Conservation (phyloP, 2,113 vertebrate genomes). For the Dissostichus mawsoni region DNA sequence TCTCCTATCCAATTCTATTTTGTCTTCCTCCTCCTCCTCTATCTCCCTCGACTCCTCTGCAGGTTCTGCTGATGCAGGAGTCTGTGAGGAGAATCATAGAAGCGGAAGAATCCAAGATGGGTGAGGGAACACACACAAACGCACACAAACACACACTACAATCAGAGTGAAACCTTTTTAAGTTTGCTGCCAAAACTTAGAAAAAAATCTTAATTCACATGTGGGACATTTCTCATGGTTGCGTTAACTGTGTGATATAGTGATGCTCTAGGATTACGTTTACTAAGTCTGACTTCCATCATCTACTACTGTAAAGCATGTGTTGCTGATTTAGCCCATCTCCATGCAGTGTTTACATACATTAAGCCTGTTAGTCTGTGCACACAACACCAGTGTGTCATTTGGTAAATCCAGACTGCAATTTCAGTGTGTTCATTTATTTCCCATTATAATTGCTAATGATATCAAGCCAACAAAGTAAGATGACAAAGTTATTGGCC, state of each 20-base stretch:
- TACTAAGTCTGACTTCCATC: constrained; percentile 37
- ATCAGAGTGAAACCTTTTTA: constrained; percentile 31
- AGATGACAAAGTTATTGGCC: not conserved
- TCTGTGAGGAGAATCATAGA: constrained; percentile 96
- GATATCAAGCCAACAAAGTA: not conserved
- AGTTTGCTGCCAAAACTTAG: constrained; percentile 52
- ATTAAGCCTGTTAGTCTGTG: constrained; percentile 12
- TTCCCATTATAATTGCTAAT: constrained; percentile 22
- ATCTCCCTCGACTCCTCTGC: constrained; percentile 49
- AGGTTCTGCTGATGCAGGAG: constrained; percentile 98
- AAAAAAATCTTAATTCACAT: constrained; percentile 32
- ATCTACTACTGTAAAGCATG: constrained; percentile 20
- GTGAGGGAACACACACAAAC: constrained; percentile 78
- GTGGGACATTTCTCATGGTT: constrained; percentile 45
- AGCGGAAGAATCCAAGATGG: constrained; percentile 95
- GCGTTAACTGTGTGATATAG: constrained; percentile 26
- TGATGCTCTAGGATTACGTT: constrained; percentile 32
- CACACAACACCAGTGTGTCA: constrained; percentile 6
- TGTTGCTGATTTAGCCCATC: constrained; percentile 31
- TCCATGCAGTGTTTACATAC: constrained; percentile 34
- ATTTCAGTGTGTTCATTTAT: constrained; percentile 23
- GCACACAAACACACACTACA: constrained; percentile 14
- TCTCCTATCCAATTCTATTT: constrained; percentile 38
- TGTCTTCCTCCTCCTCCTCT: constrained; percentile 1
- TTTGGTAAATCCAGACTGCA: constrained; percentile 15